Percentiles rank a stretch among this genome's conserved stretches.
These are phyloP conservation scores for Eleginops maclovinus DNA, from an alignment of 2,113 vertebrate genomes.

Conservation along the genomic window DNA sequence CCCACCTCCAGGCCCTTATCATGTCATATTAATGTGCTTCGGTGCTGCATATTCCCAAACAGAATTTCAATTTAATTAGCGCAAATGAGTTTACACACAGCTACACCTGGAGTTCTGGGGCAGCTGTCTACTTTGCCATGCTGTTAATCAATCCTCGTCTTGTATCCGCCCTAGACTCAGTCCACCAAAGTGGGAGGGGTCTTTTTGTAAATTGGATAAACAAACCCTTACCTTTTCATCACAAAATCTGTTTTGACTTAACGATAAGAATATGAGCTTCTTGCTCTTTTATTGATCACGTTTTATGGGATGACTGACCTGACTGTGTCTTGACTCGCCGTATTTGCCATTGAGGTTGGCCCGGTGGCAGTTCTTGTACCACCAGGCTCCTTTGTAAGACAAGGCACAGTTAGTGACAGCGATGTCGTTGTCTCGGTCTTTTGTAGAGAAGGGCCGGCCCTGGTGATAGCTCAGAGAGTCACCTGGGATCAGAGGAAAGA, in stretches of 20 bases:
- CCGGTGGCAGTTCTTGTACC: slow-evolving; percentile 99
- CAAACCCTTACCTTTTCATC: not conserved
- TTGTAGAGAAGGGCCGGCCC: slow-evolving; percentile 97
- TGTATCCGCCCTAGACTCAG: no score
- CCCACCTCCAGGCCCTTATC: not conserved
- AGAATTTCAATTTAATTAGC: not conserved
- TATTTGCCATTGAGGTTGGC: slow-evolving; percentile 99
- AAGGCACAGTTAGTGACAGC: slow-evolving; percentile 98
- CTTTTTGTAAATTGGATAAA: not conserved
- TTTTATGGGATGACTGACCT: slow-evolving; percentile 84
- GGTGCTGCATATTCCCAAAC: not conserved
- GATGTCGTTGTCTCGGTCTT: slow-evolving; percentile 97
- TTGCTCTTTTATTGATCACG: no score
- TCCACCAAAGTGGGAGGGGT: not conserved
- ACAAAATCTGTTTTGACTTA: not conserved
- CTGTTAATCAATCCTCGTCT: not conserved
- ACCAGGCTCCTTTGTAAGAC: slow-evolving; percentile 99
- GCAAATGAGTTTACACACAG: not conserved
- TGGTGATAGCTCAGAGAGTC: slow-evolving; percentile 98
- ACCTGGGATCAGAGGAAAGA: slow-evolving; percentile 79
- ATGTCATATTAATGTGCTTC: not conserved
- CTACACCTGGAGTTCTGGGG: not conserved
- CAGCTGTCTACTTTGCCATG: not conserved
- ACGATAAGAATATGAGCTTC: not conserved
- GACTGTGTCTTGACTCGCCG: slow-evolving; percentile 96